phyloP scores from a whole-genome alignment of 1,140 invertebrate genomes.

The Ruditapes philippinarum region DNA sequence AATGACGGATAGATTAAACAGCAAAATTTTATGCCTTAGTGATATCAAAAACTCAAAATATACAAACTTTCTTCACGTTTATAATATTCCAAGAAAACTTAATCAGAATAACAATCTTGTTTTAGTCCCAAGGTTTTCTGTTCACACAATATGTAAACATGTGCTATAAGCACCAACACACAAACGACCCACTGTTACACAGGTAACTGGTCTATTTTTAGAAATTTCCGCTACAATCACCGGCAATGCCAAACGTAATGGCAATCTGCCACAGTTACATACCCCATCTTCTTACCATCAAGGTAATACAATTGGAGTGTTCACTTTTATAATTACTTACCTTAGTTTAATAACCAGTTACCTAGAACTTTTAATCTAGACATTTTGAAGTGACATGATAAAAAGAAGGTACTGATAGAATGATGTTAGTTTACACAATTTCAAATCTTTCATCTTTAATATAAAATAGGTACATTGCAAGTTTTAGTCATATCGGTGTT shows the following conservation, averaged over 20 bases:
- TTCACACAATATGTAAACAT: conserved; percentile 39
- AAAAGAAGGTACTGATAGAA: too few relatives aligned
- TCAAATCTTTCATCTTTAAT: too few relatives aligned
- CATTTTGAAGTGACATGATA: too few relatives aligned
- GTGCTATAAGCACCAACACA: conserved; percentile 13
- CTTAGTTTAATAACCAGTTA: neutral
- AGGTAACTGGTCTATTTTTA: conserved; percentile 6
- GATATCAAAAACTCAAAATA: neutral
- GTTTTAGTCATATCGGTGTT: too few relatives aligned
- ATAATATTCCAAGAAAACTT: conserved; percentile 36
- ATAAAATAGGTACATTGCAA: too few relatives aligned
- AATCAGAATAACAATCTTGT: neutral
- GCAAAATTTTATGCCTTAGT: neutral
- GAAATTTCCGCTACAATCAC: neutral
- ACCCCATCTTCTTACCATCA: neutral
- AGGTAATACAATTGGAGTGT: too few relatives aligned
- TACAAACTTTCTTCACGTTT: conserved; percentile 7
- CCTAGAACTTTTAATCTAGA: too few relatives aligned
- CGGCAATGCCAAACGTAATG: conserved; percentile 6
- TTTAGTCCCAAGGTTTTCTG: neutral
- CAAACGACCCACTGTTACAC: neutral
- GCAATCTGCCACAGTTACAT: neutral
- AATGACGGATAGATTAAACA: too few relatives aligned
- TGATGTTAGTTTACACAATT: too few relatives aligned
- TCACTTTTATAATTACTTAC: too few relatives aligned